phyloP scores from a whole-genome alignment of 2,797 vertebrate species.

The Toxotes lorentzi region DNA sequence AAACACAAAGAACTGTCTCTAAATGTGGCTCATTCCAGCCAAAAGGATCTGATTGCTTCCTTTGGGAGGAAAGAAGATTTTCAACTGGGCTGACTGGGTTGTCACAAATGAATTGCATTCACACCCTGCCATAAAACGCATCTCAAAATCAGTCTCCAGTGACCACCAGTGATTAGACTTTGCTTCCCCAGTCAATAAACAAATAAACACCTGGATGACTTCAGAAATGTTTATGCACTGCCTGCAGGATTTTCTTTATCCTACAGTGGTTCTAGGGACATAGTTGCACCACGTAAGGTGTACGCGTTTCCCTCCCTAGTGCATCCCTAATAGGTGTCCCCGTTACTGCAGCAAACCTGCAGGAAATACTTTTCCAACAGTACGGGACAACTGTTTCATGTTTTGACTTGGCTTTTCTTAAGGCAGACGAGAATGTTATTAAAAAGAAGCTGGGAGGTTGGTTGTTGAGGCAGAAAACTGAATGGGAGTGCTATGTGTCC shows the following conservation, averaged over 20 bases:
- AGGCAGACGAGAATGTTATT: conserved; percentile 3
- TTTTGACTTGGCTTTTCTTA: conserved; percentile 30
- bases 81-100: background rate
- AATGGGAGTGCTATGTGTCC: background rate
- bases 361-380: conserved; percentile 28
- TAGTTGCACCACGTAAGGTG: conserved; percentile 39
- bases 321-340: conserved; percentile 33
- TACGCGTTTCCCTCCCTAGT: conserved; percentile 19
- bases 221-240: conserved; percentile 45
- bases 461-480: background rate
- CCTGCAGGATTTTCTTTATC: conserved; percentile 43
- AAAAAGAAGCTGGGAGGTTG: background rate
- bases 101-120: conserved; percentile 51
- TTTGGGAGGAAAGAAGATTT: conserved; percentile 14
- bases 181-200: conserved; percentile 43
- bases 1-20: background rate
- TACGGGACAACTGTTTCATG: conserved; percentile 5
- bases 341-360: conserved; percentile 47
- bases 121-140: conserved; percentile 38
- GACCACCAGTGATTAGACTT: conserved; percentile 51
- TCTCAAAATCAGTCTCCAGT: conserved; percentile 53
- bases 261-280: conserved; percentile 35
- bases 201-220: conserved; percentile 65
- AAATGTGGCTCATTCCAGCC: conserved; percentile 8
- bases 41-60: conserved; percentile 41